phyloP scores from a whole-genome alignment of 2,797 vertebrate species.

The Xyrichtys novacula region DNA sequence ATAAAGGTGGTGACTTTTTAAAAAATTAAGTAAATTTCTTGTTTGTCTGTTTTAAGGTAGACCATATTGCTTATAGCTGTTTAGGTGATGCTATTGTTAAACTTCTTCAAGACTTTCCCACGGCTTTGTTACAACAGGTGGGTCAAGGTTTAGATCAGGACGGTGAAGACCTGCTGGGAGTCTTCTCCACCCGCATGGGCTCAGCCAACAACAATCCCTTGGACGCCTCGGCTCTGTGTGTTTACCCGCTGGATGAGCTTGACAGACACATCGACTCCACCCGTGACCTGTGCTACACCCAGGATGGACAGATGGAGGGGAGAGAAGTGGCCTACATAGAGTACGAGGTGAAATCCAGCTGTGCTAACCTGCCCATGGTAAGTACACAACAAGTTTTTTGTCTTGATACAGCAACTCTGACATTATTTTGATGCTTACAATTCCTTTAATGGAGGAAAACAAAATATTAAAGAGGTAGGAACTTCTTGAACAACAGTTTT shows the following conservation, averaged over 20 bases:
- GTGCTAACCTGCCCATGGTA: slow-evolving; percentile 91
- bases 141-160: slow-evolving; percentile 63
- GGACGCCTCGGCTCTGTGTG: slow-evolving; percentile 91
- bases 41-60: no score
- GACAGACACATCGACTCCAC: slow-evolving; percentile 90
- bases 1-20: no score
- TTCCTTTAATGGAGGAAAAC: slow-evolving; percentile 7
- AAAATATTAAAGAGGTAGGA: slow-evolving; percentile 8
- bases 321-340: slow-evolving; percentile 93
- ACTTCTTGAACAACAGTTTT: slow-evolving; percentile 11
- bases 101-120: background rate
- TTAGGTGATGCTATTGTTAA: background rate
- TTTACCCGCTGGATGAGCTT: slow-evolving; percentile 90
- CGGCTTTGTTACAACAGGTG: slow-evolving; percentile 68
- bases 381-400: slow-evolving; percentile 57
- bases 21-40: no score
- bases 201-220: slow-evolving; percentile 79
- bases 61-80: no score
- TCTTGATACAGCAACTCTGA: background rate
- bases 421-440: background rate
- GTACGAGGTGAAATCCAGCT: slow-evolving; percentile 96
- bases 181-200: slow-evolving; percentile 87
- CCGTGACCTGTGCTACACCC: slow-evolving; percentile 94
- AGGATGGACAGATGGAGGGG: slow-evolving; percentile 85
- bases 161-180: slow-evolving; percentile 88